Conservation (phyloP, 2,888 invertebrate genomes). For the Sphinx pinastri region DNA sequence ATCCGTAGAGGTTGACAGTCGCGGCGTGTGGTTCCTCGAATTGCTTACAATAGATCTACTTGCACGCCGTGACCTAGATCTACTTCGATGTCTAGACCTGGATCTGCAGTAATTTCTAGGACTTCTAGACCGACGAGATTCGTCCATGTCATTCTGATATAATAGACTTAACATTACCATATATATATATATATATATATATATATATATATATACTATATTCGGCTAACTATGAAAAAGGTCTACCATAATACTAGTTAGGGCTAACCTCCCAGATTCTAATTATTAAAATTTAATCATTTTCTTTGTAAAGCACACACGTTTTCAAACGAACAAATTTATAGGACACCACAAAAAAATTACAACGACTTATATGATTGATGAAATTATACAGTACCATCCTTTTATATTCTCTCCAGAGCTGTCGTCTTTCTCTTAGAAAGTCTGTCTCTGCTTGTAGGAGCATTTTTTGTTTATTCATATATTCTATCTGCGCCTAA, state of each 20-base stretch:
- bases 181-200: too few relatives aligned
- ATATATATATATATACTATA: too few relatives aligned
- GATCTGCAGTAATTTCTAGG: neutral
- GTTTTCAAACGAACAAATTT: too few relatives aligned
- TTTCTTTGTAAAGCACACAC: too few relatives aligned
- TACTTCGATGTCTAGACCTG: conserved; percentile 1
- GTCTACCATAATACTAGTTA: too few relatives aligned
- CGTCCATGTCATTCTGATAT: neutral
- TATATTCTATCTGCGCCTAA: conserved; percentile 12
- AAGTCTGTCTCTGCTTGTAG: conserved; percentile 2
- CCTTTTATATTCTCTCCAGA: conserved; percentile 12
- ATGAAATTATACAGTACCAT: neutral
- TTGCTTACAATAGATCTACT: neutral
- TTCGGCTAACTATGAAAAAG: too few relatives aligned
- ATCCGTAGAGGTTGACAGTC: too few relatives aligned
- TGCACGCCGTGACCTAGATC: neutral
- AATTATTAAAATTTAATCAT: too few relatives aligned
- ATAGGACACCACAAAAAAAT: too few relatives aligned
- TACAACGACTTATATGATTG: too few relatives aligned
- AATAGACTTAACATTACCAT: neutral
- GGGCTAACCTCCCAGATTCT: too few relatives aligned
- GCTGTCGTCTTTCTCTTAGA: neutral
- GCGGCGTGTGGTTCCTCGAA: neutral
- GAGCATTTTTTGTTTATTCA: conserved; percentile 3
- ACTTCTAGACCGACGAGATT: neutral